phyloP scores from a whole-genome alignment of 2,888 invertebrate species.

The Subacronicta megacephala region DNA sequence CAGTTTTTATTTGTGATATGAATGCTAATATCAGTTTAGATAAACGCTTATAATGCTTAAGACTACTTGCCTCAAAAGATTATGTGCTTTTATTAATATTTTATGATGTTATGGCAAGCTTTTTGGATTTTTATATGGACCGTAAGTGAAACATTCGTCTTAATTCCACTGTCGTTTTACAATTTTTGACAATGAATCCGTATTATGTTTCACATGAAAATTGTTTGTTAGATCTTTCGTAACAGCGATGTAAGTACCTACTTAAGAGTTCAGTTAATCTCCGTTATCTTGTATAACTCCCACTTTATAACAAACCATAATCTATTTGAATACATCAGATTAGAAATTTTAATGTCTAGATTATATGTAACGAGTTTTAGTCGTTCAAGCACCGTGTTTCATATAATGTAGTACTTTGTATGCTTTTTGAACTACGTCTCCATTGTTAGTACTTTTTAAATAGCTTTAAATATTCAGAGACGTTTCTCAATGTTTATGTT shows the following conservation, averaged over 20 bases:
- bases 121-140: no score
- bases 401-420: conserved; percentile 38
- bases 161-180: no score
- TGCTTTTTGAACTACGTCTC: conserved; percentile 17
- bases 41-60: no score
- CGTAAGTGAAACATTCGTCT: no score
- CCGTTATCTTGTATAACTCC: conserved; percentile 15
- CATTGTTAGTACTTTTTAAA: conserved; percentile 35
- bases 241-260: conserved; percentile 11
- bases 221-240: neutral
- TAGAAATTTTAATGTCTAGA: conserved; percentile 23
- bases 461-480: conserved; percentile 42
- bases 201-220: no score
- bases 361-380: conserved; percentile 35
- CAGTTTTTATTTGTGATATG: conserved; percentile 1
- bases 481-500: conserved; percentile 22
- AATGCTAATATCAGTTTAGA: neutral
- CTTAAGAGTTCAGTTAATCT: conserved; percentile 1
- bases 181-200: no score
- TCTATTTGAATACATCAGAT: conserved; percentile 20
- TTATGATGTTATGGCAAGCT: no score
- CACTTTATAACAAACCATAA: conserved; percentile 16
- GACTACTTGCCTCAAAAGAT: neutral
- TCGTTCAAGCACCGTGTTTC: conserved; percentile 12
- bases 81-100: conserved; percentile 1